phyloP scores from a whole-genome alignment of 2,113 vertebrate species.

The Sturnus vulgaris region DNA sequence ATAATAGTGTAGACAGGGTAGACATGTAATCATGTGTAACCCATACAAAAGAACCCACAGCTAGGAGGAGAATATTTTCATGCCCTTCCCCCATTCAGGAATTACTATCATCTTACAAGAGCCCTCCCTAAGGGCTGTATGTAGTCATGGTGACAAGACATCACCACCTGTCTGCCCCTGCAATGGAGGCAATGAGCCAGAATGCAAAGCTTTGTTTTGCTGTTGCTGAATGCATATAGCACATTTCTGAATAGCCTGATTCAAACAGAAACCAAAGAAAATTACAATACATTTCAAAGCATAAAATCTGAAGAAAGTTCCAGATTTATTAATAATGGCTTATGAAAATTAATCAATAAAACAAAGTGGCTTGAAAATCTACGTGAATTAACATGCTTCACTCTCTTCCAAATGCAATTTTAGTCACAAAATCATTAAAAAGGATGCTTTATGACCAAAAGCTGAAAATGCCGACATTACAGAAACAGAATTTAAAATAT shows the following conservation, averaged over 20 bases:
- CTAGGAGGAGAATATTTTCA: neutral
- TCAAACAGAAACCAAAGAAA: neutral
- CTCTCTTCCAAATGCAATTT: neutral
- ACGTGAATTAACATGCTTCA: neutral
- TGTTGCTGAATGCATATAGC: neutral
- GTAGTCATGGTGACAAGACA: slow-evolving; percentile 74
- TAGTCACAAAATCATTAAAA: neutral
- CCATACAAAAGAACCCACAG: neutral
- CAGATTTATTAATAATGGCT: neutral
- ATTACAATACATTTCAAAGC: neutral
- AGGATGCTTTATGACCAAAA: neutral
- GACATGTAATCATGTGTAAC: neutral
- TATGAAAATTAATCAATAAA: neutral
- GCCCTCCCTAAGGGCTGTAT: slow-evolving; percentile 51
- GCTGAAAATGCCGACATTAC: neutral
- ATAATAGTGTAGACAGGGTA: neutral
- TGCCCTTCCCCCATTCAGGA: slow-evolving; percentile 34
- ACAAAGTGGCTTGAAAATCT: neutral
- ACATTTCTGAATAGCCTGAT: neutral
- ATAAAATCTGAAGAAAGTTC: neutral
- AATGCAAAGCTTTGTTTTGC: slow-evolving; percentile 27
- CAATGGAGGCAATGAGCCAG: slow-evolving; percentile 32
- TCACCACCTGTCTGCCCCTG: slow-evolving; percentile 64
- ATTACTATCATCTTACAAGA: slow-evolving; percentile 36
- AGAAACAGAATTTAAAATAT: neutral